These are phyloP conservation scores for Chionomys nivalis DNA, from an alignment of 2,113 vertebrate species.

Conservation along the genomic window DNA sequence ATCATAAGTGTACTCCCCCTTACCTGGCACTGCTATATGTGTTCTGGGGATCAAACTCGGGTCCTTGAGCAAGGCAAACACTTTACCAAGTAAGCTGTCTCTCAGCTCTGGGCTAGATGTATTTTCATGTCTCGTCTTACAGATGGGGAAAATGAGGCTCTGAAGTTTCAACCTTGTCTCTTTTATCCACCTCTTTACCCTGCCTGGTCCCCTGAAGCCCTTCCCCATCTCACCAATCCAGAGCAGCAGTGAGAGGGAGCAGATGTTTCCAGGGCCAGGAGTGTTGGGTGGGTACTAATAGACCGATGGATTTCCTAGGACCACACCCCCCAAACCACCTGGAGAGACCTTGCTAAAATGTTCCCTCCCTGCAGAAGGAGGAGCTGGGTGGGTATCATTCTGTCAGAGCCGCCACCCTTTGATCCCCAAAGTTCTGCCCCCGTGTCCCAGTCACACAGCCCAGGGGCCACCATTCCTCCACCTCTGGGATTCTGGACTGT, in stretches of 20 bases:
- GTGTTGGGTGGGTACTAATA: background rate
- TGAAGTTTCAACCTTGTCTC: background rate
- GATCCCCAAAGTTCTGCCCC: background rate
- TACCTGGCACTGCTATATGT: background rate
- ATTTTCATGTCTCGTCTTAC: slow-evolving; percentile 39
- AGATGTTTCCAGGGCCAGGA: background rate
- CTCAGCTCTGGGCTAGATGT: background rate
- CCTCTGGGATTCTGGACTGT: background rate
- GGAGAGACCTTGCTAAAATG: background rate
- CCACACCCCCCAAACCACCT: background rate
- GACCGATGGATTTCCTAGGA: background rate
- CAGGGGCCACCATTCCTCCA: background rate
- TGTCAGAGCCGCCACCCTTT: background rate
- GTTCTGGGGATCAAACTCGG: background rate
- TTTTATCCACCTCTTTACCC: background rate
- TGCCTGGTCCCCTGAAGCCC: background rate
- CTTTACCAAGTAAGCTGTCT: background rate
- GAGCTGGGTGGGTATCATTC: background rate
- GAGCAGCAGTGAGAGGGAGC: background rate
- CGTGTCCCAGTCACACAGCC: background rate
- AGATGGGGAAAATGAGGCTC: background rate
- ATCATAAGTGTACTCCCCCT: background rate
- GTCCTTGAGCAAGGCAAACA: background rate
- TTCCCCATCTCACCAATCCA: background rate
- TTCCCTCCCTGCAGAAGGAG: background rate